Evolutionary conservation across 2,113 vertebrate species (phyloP), one percentile per base, ranked within the genome.

Genomic region (Toxotes jaculatrix): DNA sequence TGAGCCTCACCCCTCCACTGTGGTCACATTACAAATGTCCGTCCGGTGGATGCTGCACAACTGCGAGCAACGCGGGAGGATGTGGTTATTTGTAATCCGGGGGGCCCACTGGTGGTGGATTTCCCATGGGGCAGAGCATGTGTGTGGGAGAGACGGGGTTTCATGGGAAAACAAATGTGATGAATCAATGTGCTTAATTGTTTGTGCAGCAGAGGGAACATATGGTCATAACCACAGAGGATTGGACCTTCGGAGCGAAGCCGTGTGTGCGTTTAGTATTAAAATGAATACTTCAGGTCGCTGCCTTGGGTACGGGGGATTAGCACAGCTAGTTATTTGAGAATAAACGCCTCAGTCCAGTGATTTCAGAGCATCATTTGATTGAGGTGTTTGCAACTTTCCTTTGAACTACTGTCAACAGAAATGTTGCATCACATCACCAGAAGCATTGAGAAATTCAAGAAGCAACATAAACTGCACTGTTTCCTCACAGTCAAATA

Each of bases 111-210:
- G 74, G 43, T 21, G 79, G 64, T 42, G 75, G 69, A 84, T 65
- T 87, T 89, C 87, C 85, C 88, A 78, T 62, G 76, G 84, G 83
- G 73, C 82, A 17, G 12, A 79, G 72, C 86, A 49, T 56, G 38
- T 57, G 68, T 31, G 74, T 38, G 73, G 3, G 57, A 3, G 43
- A 9, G 17, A n/a, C 4, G 5, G 51, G 5, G 14, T 19, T 76
- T 88, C 75, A 83, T 87, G 89, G 89, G 87, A 73, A 80, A 89
- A 85, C 84, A 90, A 90, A 91, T 86, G 81, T 19, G 73, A 74
- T 64, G 81, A 87, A 67, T 83, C 85, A 77, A 40, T 78, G 77
- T 67, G 47, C 63, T 34, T 80, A 62, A 76, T 27, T 82, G 51
- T 53, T 59, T 23, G 62, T 68, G 45, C 27, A 23, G 11, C 31